These are phyloP conservation scores for Dermatemys mawii DNA, from an alignment of 2,113 vertebrate species.

Conservation along the genomic window DNA sequence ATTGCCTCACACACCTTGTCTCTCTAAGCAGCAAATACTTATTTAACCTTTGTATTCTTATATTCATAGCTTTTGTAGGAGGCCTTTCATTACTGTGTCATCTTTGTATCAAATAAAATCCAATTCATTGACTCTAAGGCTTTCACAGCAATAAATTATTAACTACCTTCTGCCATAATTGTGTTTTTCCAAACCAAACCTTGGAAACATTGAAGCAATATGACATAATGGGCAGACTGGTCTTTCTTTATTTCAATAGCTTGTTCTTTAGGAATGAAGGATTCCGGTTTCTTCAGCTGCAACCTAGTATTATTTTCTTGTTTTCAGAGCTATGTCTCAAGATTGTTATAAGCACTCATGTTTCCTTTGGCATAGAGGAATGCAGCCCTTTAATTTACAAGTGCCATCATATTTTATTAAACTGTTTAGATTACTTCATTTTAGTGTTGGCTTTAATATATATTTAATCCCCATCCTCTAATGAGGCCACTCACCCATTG, in stretches of 20 bases:
- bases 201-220: slow-evolving; percentile 27
- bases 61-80: slow-evolving; percentile 3
- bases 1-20: neutral
- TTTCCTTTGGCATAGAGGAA: neutral
- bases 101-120: slow-evolving; percentile 25
- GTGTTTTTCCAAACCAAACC: slow-evolving; percentile 41
- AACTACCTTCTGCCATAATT: slow-evolving; percentile 14
- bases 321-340: neutral
- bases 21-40: neutral
- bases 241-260: neutral
- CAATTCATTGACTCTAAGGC: slow-evolving; percentile 36
- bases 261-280: neutral
- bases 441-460: neutral
- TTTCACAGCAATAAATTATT: slow-evolving; percentile 27
- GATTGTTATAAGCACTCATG: neutral
- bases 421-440: neutral
- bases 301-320: neutral
- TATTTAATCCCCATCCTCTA: neutral
- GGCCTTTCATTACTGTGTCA: neutral
- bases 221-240: neutral
- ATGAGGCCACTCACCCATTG: neutral
- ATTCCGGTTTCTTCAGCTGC: neutral
- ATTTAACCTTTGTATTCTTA: slow-evolving; percentile 17
- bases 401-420: neutral
- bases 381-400: neutral